phyloP scores from a whole-genome alignment of 2,113 vertebrate genomes.

The Tamias sibiricus region DNA sequence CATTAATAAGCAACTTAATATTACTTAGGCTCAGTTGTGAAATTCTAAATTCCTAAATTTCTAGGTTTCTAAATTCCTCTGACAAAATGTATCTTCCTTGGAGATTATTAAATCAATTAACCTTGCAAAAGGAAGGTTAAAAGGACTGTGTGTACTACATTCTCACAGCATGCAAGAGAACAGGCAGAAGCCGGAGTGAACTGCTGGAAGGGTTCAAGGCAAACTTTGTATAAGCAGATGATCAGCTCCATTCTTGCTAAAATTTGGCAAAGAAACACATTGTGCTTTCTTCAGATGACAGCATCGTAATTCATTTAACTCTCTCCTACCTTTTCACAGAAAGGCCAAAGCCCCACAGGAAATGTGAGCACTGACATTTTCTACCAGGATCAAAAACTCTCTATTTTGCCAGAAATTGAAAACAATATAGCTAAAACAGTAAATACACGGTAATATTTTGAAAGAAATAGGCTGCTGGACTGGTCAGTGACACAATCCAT shows the following conservation, averaged over 20 bases:
- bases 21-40: background rate
- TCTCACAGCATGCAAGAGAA: conserved; percentile 60
- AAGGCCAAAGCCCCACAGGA: conserved; percentile 79
- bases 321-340: conserved; percentile 76
- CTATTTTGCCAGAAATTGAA: conserved; percentile 73
- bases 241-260: conserved; percentile 71
- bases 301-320: conserved; percentile 79
- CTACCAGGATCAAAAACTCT: conserved; percentile 79
- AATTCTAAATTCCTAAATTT: conserved; percentile 75
- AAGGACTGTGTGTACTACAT: conserved; percentile 59
- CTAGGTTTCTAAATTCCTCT: conserved; percentile 70
- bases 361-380: conserved; percentile 82
- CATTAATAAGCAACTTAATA: conserved; percentile 52
- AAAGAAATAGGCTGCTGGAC: conserved; percentile 76
- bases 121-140: conserved; percentile 74
- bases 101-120: conserved; percentile 75
- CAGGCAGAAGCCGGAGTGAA: conserved; percentile 46
- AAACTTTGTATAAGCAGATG: conserved; percentile 72
- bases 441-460: conserved; percentile 78
- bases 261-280: conserved; percentile 80
- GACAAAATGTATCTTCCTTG: conserved; percentile 66
- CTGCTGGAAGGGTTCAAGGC: conserved; percentile 45
- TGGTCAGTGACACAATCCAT: conserved; percentile 73
- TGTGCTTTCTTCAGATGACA: conserved; percentile 79
- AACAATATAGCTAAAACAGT: conserved; percentile 81